Evolutionary conservation across 1,140 invertebrate genomes (phyloP).

Genomic region (Melitaea cinxia): DNA sequence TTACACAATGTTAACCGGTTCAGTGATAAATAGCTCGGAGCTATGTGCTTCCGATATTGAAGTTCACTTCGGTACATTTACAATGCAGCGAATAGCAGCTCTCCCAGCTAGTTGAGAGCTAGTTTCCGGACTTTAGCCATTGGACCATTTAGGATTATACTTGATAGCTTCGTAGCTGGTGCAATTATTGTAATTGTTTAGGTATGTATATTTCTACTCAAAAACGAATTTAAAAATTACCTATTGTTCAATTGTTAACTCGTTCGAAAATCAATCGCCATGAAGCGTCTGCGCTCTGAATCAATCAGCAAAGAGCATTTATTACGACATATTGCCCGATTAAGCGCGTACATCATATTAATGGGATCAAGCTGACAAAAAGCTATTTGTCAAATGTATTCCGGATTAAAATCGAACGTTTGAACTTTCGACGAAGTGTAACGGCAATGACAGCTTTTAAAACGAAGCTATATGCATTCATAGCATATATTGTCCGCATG

Average conservation of each 20-base stretch:
- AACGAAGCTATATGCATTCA: too few relatives aligned
- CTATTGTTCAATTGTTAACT: too few relatives aligned
- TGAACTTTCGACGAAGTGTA: background rate
- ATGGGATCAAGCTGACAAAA: constrained; percentile 37
- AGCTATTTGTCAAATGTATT: constrained; percentile 34
- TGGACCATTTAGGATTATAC: too few relatives aligned
- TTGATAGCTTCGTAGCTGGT: too few relatives aligned
- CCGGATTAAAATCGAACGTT: background rate
- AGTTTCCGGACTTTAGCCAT: background rate
- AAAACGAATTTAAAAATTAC: too few relatives aligned
- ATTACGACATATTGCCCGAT: constrained; percentile 42
- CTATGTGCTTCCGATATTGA: background rate
- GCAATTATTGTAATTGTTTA: too few relatives aligned
- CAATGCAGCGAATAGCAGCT: background rate
- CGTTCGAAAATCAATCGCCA: constrained; percentile 46
- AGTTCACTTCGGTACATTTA: background rate
- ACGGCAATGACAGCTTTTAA: too few relatives aligned
- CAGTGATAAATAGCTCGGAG: constrained; percentile 3
- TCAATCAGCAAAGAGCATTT: constrained; percentile 51
- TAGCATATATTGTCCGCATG: too few relatives aligned
- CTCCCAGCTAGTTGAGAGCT: background rate
- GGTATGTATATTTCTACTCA: too few relatives aligned
- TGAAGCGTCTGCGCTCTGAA: constrained; percentile 44
- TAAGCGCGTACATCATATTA: constrained; percentile 34
- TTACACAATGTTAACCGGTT: constrained; percentile 5